Conservation (phyloP, 1,140 invertebrate genomes). For the Diabrotica virgifera region DNA sequence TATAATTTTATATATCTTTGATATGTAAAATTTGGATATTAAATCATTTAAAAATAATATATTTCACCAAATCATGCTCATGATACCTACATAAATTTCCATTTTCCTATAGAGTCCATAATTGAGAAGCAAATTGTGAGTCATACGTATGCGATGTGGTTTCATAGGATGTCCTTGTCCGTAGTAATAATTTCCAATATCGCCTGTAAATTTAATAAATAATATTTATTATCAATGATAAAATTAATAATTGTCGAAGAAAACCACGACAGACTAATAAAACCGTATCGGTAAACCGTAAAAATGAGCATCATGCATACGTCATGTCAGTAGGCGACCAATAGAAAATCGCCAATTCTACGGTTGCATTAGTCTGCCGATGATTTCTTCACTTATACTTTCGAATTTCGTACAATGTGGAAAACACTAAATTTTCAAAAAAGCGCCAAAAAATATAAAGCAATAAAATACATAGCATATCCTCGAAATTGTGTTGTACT, state of each 20-base stretch:
- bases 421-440: background rate
- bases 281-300: conserved; percentile 29
- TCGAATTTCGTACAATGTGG: conserved; percentile 36
- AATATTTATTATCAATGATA: background rate
- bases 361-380: conserved; percentile 40
- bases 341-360: conserved; percentile 40
- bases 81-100: conserved; percentile 95
- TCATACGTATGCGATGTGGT: conserved; percentile 99
- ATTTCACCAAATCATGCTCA: too few relatives aligned
- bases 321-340: conserved; percentile 35
- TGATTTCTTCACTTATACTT: conserved; percentile 34
- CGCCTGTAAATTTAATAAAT: conserved; percentile 60
- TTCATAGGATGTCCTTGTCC: conserved; percentile 99
- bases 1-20: too few relatives aligned
- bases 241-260: conserved; percentile 14
- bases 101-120: conserved; percentile 99
- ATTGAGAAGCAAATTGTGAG: conserved; percentile 96
- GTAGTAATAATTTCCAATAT: conserved; percentile 99
- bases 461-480: background rate
- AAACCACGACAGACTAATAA: conserved; percentile 27
- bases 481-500: conserved; percentile 54
- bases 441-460: too few relatives aligned
- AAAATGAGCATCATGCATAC: conserved; percentile 39
- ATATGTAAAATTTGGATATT: too few relatives aligned
- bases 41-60: too few relatives aligned